phyloP scores from a whole-genome alignment of 1,140 invertebrate genomes.

The Plutomurus gul region DNA sequence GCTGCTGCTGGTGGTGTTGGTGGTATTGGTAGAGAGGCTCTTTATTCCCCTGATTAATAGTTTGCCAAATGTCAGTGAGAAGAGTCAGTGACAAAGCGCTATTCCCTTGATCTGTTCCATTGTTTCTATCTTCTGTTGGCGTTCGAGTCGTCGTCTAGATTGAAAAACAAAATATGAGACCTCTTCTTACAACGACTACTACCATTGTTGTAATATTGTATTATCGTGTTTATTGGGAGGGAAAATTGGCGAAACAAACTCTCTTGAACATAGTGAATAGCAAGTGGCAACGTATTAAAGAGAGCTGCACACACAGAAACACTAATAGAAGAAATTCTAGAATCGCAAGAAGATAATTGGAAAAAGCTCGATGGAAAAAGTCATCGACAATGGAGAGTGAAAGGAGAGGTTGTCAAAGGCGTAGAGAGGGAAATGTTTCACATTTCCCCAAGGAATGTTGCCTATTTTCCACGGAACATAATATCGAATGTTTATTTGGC shows the following conservation, averaged over 20 bases:
- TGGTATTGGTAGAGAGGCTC: background rate
- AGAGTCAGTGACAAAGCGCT: slow-evolving; percentile 38
- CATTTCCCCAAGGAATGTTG: background rate
- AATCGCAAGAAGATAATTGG: background rate
- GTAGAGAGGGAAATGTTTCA: background rate
- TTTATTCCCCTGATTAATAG: slow-evolving; percentile 41
- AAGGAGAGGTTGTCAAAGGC: background rate
- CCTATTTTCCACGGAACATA: background rate
- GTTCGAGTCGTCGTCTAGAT: background rate
- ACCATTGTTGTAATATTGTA: too few species aligned
- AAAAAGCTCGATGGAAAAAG: background rate
- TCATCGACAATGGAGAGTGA: background rate
- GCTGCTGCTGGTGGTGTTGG: background rate
- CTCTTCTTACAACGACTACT: too few species aligned
- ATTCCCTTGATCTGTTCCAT: background rate
- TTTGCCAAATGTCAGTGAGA: slow-evolving; percentile 44
- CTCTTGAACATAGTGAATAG: too few species aligned
- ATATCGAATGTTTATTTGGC: too few species aligned
- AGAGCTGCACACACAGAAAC: too few species aligned
- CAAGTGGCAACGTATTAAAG: too few species aligned
- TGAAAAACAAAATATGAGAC: background rate
- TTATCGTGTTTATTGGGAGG: too few species aligned
- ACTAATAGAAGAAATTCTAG: too few species aligned
- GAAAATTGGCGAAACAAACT: too few species aligned
- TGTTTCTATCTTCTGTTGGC: background rate